phyloP scores from a whole-genome alignment of 2,888 invertebrate genomes.

The Homarus gammarus region DNA sequence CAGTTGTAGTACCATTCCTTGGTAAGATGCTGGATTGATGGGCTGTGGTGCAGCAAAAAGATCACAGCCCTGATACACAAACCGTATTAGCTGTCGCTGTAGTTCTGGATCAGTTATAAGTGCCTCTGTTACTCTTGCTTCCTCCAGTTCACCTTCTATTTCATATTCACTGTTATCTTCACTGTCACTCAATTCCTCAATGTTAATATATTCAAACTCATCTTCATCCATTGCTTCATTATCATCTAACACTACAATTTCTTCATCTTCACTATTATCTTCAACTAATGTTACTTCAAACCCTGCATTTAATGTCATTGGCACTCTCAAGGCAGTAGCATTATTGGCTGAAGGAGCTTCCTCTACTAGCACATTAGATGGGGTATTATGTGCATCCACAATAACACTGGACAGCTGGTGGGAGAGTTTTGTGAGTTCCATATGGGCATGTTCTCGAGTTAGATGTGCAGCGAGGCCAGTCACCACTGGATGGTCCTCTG shows the following conservation, averaged over 20 bases:
- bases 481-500: constrained; percentile 73
- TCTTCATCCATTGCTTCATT: constrained; percentile 38
- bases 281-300: constrained; percentile 64
- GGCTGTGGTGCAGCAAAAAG: constrained; percentile 60
- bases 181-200: constrained; percentile 29
- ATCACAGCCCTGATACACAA: constrained; percentile 75
- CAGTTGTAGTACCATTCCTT: constrained; percentile 20
- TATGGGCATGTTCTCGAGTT: constrained; percentile 57
- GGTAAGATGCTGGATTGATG: not conserved
- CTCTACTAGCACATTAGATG: not conserved
- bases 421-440: constrained; percentile 53
- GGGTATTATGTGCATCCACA: not conserved
- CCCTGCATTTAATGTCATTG: constrained; percentile 35
- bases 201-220: not conserved
- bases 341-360: not conserved
- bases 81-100: constrained; percentile 59
- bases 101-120: constrained; percentile 52
- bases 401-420: constrained; percentile 47
- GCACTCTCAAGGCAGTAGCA: not conserved
- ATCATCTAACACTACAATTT: constrained; percentile 1
- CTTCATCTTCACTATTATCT: constrained; percentile 51
- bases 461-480: constrained; percentile 70
- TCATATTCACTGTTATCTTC: constrained; percentile 40
- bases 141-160: constrained; percentile 17
- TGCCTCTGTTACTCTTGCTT: constrained; percentile 15